Evolutionary conservation across 2,797 vertebrate genomes (phyloP).

Genomic region (Potorous gilbertii): DNA sequence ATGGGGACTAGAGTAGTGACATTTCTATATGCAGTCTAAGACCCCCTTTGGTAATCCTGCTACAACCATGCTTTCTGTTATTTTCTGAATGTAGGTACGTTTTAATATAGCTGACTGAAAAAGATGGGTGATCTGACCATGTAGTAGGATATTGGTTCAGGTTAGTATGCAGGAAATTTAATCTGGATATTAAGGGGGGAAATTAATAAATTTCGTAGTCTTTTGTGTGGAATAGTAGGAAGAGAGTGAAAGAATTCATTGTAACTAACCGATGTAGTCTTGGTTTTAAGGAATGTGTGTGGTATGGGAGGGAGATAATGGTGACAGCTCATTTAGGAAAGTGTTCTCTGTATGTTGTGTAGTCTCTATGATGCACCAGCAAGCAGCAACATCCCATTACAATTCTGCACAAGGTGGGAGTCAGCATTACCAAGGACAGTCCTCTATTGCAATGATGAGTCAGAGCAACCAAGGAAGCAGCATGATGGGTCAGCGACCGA

Average conservation of each 20-base stretch:
- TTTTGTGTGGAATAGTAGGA: slow-evolving; percentile 14
- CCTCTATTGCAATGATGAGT: slow-evolving; percentile 93
- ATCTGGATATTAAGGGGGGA: slow-evolving; percentile 4
- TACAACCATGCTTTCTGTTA: not conserved
- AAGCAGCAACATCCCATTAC: slow-evolving; percentile 93
- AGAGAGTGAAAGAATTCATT: not conserved
- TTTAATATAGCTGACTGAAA: slow-evolving; percentile 29
- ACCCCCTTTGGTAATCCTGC: slow-evolving; percentile 50
- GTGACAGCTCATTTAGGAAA: slow-evolving; percentile 8
- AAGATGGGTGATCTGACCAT: slow-evolving; percentile 44
- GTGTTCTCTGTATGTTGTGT: slow-evolving; percentile 58
- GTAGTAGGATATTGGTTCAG: slow-evolving; percentile 6
- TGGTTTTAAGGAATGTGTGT: not conserved
- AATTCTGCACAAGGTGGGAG: slow-evolving; percentile 91
- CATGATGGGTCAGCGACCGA: slow-evolving; percentile 94
- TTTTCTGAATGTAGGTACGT: not conserved
- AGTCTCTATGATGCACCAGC: slow-evolving; percentile 98
- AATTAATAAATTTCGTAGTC: slow-evolving; percentile 35
- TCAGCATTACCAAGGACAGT: slow-evolving; percentile 95
- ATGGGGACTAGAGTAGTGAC: not conserved
- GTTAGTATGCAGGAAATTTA: slow-evolving; percentile 41
- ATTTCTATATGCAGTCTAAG: not conserved
- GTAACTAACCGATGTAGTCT: not conserved
- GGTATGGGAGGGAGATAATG: slow-evolving; percentile 31
- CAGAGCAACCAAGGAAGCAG: slow-evolving; percentile 93